Percentiles rank a stretch among this genome's conserved stretches.
These are phyloP conservation scores for Anastrepha ludens DNA, from an alignment of 1,140 invertebrate species.

Conservation along the genomic window DNA sequence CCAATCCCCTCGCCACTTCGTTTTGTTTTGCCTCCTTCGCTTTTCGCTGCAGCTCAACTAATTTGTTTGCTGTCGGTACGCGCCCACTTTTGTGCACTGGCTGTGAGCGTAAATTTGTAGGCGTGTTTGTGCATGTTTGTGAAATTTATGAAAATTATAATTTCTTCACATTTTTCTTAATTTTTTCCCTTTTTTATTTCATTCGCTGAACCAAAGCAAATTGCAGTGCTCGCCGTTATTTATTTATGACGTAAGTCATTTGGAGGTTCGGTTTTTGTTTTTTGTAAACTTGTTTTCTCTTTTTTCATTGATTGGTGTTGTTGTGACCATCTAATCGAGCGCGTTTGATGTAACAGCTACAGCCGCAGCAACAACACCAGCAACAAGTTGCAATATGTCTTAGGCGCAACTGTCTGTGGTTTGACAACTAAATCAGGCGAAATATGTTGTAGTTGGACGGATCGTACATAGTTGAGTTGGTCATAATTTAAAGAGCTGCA, in stretches of 20 bases:
- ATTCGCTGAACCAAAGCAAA: not conserved
- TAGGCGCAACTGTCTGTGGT: not conserved
- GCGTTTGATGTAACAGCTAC: constrained; percentile 2
- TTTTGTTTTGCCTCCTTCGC: not conserved
- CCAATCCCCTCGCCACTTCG: not conserved
- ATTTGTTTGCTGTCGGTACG: constrained; percentile 9
- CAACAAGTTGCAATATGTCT: not conserved
- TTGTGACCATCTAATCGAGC: not conserved
- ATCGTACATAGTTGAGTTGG: too few relatives aligned
- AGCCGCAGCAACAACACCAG: not conserved
- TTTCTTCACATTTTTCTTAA: not conserved
- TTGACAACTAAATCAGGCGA: constrained; percentile 45
- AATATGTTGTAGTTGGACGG: not conserved
- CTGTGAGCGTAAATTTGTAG: not conserved
- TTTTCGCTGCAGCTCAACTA: not conserved
- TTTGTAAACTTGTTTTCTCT: not conserved
- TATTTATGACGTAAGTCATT: constrained; percentile 33
- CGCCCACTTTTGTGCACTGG: not conserved
- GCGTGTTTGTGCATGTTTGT: not conserved
- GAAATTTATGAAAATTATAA: constrained; percentile 23
- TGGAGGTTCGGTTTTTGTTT: not conserved
- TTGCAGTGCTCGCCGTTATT: not conserved
- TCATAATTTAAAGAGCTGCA: not conserved
- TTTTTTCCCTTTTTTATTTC: not conserved
- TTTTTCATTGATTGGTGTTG: not conserved